phyloP scores from a whole-genome alignment of 2,888 invertebrate species.

The Tetragonisca angustula region DNA sequence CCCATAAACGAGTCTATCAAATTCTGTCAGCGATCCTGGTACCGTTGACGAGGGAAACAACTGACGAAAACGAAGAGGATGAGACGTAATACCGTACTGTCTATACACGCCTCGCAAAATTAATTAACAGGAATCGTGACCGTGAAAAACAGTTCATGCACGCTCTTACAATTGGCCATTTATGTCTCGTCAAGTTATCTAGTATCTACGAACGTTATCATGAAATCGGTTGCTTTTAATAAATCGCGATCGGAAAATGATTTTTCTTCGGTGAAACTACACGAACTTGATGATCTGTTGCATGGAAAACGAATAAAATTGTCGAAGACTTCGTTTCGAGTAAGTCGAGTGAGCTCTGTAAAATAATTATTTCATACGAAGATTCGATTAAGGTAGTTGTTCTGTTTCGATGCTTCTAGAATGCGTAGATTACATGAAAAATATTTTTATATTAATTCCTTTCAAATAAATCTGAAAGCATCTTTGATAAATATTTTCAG shows the following conservation, averaged over 20 bases:
- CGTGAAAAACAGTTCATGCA: background rate
- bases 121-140: background rate
- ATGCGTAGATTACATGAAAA: no score
- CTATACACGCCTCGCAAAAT: background rate
- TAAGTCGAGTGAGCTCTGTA: slow-evolving; percentile 60
- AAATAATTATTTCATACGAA: background rate
- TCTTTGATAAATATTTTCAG: background rate
- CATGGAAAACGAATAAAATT: slow-evolving; percentile 64
- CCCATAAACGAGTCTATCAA: slow-evolving; percentile 76
- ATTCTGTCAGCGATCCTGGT: slow-evolving; percentile 77
- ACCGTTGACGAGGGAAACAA: slow-evolving; percentile 61
- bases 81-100: slow-evolving; percentile 50
- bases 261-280: slow-evolving; percentile 65
- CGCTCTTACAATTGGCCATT: background rate
- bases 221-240: slow-evolving; percentile 45
- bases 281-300: slow-evolving; percentile 74
- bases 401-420: no score
- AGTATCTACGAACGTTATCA: background rate
- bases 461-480: background rate
- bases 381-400: background rate
- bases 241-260: slow-evolving; percentile 68
- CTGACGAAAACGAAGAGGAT: slow-evolving; percentile 69
- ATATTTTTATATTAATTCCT: no score
- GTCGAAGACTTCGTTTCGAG: slow-evolving; percentile 69
- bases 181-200: background rate